A percentile compares a stretch with the other conserved stretches of the same genome.
Conservation (phyloP, 2,797 vertebrate species). For the Danio albolineatus region DNA sequence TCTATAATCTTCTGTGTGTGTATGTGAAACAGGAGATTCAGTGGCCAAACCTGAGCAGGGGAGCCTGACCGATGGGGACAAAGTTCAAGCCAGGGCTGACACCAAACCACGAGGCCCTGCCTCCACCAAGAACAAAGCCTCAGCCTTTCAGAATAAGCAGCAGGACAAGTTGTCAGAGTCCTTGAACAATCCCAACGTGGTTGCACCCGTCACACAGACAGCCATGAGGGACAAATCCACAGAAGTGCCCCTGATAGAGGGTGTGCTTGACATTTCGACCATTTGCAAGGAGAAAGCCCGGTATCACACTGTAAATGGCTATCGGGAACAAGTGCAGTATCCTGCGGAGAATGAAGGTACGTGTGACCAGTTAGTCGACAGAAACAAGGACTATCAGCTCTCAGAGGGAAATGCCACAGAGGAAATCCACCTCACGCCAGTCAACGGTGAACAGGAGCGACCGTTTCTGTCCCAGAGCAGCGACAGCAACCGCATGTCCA, state of each 20-base stretch:
- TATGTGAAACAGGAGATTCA: conserved; percentile 81
- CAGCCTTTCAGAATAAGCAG: conserved; percentile 63
- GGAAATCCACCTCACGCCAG: conserved; percentile 87
- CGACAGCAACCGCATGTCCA: conserved; percentile 95
- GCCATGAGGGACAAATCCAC: conserved; percentile 69
- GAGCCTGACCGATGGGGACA: conserved; percentile 88
- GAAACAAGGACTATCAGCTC: conserved; percentile 79
- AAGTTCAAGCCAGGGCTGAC: conserved; percentile 83
- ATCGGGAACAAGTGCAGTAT: conserved; percentile 52
- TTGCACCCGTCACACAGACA: conserved; percentile 65
- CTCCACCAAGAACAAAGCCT: conserved; percentile 74
- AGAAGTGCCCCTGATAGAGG: conserved; percentile 71
- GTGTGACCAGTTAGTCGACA: conserved; percentile 31
- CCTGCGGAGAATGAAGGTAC: conserved; percentile 47
- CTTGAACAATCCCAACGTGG: conserved; percentile 48
- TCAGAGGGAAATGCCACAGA: conserved; percentile 82
- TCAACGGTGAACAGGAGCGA: conserved; percentile 74
- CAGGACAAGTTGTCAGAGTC: conserved; percentile 57
- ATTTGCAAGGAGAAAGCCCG: conserved; percentile 55
- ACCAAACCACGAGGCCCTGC: conserved; percentile 82
- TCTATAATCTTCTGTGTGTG: conserved; percentile 67
- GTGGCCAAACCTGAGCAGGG: conserved; percentile 83
- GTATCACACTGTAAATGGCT: conserved; percentile 49
- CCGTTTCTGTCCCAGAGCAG: conserved; percentile 86
- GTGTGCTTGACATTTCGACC: conserved; percentile 16